Evolutionary conservation across 2,797 vertebrate genomes (phyloP), one percentile per base, ranked within the genome.

Genomic region (Phoebastria nigripes): DNA sequence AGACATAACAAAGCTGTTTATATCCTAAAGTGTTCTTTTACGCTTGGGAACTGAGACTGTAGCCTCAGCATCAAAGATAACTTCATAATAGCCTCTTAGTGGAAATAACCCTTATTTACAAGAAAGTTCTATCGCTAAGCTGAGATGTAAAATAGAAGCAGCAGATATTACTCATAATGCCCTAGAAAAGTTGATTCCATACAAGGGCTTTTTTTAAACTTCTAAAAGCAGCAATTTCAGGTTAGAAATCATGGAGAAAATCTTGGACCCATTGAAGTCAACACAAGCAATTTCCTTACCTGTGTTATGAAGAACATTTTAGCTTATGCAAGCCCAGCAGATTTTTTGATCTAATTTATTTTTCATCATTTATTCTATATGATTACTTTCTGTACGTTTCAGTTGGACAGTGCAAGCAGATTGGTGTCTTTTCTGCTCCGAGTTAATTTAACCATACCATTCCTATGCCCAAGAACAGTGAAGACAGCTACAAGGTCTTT

Each of bases 41-140:
- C 19, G 1, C 94, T 39, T 70, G 76, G 86, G 90, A 96, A 70
- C 85, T 37, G 72, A 72, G 85, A 62, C 69, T 81, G 79, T 71
- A 82, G 87, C 82, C 92, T 94, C 65, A n/a, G 66, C 94, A 56
- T 91, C 82, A 79, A 70, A 93, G 94, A 93, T 42, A 97, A 94
- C 54, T 92, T 92, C 55, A 5, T 94, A 97, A 97, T 29, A 95
- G 91, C 91, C 73, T 96, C 96, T 94, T 82, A 94, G 94, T 80
- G 91, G 88, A 92, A 97, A 97, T 91, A 88, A 86, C 83, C 70
- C 82, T 92, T 89, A 90, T 96, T 96, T 96, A 86, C 94, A 89
- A 77, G 70, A 29, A 74, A 86, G 83, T 90, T 85, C 73, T 89
- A 56, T 72, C 0, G 1, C 90, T 65, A 49, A 82, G 89, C 51